These are phyloP conservation scores for Bathynomus jamesi DNA, from an alignment of 1,140 invertebrate species.

Conservation along the genomic window DNA sequence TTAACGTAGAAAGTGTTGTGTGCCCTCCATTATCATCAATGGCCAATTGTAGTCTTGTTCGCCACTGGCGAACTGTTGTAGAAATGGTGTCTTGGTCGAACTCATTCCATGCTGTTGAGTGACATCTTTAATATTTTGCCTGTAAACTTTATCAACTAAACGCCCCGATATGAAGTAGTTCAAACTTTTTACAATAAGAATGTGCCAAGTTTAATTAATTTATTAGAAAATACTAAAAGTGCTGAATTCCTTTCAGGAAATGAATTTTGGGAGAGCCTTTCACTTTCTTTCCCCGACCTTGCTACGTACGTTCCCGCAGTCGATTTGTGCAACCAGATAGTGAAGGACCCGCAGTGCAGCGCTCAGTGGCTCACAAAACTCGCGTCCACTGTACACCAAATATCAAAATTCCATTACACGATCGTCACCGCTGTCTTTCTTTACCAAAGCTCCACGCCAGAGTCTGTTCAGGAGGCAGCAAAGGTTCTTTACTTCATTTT, in stretches of 20 bases:
- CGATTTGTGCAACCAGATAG: conserved; percentile 32
- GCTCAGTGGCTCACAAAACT: conserved; percentile 31
- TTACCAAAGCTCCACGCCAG: conserved; percentile 25
- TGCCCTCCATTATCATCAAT: too few species aligned
- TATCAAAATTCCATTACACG: conserved; percentile 24
- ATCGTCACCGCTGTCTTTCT: conserved; percentile 32
- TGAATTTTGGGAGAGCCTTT: conserved; percentile 23
- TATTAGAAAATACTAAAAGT: too few species aligned
- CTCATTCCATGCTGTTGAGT: too few species aligned
- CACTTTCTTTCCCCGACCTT: conserved; percentile 20
- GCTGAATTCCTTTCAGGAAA: conserved; percentile 17
- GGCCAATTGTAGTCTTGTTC: too few species aligned
- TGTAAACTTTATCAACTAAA: too few species aligned
- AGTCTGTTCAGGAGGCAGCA: conserved; percentile 29
- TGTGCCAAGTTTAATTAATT: too few species aligned
- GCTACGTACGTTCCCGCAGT: conserved; percentile 25
- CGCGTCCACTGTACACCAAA: conserved; percentile 19
- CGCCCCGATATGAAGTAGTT: too few species aligned
- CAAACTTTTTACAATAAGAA: too few species aligned
- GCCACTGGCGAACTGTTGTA: too few species aligned
- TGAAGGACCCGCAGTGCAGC: conserved; percentile 31
- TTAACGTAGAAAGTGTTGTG: too few species aligned
- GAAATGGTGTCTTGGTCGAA: too few species aligned
- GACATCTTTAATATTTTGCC: too few species aligned
- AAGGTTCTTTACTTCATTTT: conserved; percentile 15